Evolutionary conservation across 2,113 vertebrate genomes (phyloP).

Genomic region (Callopanchax toddi): DNA sequence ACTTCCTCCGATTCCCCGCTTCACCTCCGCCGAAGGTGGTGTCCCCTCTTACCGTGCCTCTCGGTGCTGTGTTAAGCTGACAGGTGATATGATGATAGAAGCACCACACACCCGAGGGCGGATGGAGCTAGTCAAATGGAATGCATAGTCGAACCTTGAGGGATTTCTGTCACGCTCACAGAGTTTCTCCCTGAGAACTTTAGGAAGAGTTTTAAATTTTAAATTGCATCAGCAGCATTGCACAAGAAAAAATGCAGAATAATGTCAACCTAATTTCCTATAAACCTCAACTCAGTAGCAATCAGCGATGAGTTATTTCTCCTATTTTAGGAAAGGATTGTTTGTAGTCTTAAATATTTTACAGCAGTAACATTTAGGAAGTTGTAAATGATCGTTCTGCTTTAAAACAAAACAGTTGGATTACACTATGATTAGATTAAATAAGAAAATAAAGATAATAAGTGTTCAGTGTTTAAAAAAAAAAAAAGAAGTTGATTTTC

Average conservation of each 20-base stretch:
- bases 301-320: slow-evolving; percentile 7
- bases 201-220: slow-evolving; percentile 31
- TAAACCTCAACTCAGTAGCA: neutral
- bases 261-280: neutral
- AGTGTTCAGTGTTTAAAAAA: neutral
- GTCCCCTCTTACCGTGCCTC: slow-evolving; percentile 36
- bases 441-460: neutral
- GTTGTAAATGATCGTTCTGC: neutral
- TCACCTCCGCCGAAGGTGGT: slow-evolving; percentile 51
- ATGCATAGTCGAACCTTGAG: slow-evolving; percentile 43
- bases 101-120: slow-evolving; percentile 43
- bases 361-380: neutral
- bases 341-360: neutral
- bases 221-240: slow-evolving; percentile 27
- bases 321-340: neutral
- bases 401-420: neutral
- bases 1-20: slow-evolving; percentile 10
- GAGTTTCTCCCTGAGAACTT: slow-evolving; percentile 29
- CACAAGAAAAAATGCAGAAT: slow-evolving; percentile 16
- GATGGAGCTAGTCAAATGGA: slow-evolving; percentile 50
- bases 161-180: slow-evolving; percentile 47
- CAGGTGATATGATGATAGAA: slow-evolving; percentile 63
- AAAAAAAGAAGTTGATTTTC: too few relatives aligned
- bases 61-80: slow-evolving; percentile 55
- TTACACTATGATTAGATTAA: neutral